phyloP scores from a whole-genome alignment of 2,797 vertebrate species.

The Ambastaia sidthimunki region DNA sequence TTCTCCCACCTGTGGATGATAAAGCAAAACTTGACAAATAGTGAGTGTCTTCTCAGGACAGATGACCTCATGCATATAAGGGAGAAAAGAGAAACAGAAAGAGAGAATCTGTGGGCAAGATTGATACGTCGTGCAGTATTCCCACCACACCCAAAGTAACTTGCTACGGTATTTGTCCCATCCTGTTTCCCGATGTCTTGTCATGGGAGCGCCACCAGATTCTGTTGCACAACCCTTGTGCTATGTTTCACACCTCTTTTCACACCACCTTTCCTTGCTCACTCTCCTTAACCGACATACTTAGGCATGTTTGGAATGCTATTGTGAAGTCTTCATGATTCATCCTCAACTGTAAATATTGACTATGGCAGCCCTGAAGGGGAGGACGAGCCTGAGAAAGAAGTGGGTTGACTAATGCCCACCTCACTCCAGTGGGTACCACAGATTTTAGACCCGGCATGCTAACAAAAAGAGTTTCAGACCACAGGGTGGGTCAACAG shows the following conservation, averaged over 20 bases:
- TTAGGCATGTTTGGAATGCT: conserved; percentile 76
- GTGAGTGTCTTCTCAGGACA: background rate
- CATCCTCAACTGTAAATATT: conserved; percentile 79
- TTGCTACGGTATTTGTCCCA: conserved; percentile 49
- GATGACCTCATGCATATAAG: background rate
- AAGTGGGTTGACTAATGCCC: conserved; percentile 12
- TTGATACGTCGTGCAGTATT: conserved; percentile 22
- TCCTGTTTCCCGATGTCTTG: conserved; percentile 54
- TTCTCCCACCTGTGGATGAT: background rate
- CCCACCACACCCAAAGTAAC: conserved; percentile 66
- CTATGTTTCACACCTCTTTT: conserved; percentile 56
- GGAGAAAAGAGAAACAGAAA: background rate
- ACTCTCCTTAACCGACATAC: conserved; percentile 65
- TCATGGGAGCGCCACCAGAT: conserved; percentile 75
- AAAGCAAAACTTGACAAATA: background rate
- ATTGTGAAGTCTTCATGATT: conserved; percentile 76
- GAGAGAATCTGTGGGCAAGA: conserved; percentile 15
- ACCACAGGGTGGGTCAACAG: conserved; percentile 9
- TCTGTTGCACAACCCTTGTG: conserved; percentile 60
- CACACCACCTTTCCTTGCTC: conserved; percentile 45
- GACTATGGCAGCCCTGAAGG: conserved; percentile 52
- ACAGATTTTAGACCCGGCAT: background rate
- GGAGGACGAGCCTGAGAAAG: conserved; percentile 49
- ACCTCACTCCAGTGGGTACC: background rate
- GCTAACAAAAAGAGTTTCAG: conserved; percentile 12